These are phyloP conservation scores for Tachycineta bicolor DNA, from an alignment of 2,113 vertebrate species.

Conservation along the genomic window DNA sequence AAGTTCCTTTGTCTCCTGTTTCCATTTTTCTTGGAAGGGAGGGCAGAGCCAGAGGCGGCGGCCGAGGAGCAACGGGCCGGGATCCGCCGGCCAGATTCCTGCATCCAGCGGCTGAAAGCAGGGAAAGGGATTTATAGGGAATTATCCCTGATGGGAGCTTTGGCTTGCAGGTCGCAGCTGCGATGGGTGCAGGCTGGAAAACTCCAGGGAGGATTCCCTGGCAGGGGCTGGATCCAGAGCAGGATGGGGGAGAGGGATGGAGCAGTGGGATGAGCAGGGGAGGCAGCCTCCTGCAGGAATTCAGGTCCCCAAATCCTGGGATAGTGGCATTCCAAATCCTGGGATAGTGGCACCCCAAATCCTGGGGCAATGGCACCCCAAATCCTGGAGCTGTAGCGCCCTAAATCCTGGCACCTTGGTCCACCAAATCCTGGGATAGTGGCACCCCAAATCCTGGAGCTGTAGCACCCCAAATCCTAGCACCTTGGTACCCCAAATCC, in stretches of 20 bases:
- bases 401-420: not conserved
- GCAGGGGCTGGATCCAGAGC: rapidly evolving
- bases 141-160: not conserved
- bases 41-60: not conserved
- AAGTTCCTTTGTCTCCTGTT: conserved; percentile 59
- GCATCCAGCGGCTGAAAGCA: conserved; percentile 6
- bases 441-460: not conserved
- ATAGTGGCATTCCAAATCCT: rapidly evolving
- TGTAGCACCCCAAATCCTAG: not conserved
- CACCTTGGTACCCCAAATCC: not conserved
- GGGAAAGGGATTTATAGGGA: not conserved
- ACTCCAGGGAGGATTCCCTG: not conserved
- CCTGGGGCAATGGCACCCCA: rapidly evolving
- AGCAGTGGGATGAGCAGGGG: not conserved
- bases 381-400: not conserved
- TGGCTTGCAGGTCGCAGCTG: not conserved
- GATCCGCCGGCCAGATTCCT: not conserved
- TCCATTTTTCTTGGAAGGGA: conserved; percentile 67
- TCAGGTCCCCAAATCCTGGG: rapidly evolving
- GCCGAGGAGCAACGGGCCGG: not conserved
- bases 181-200: not conserved
- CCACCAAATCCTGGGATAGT: not conserved
- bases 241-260: not conserved
- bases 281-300: not conserved
- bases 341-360: rapidly evolving